Conservation (phyloP, 2,797 vertebrate genomes). For the Tapirus indicus region DNA sequence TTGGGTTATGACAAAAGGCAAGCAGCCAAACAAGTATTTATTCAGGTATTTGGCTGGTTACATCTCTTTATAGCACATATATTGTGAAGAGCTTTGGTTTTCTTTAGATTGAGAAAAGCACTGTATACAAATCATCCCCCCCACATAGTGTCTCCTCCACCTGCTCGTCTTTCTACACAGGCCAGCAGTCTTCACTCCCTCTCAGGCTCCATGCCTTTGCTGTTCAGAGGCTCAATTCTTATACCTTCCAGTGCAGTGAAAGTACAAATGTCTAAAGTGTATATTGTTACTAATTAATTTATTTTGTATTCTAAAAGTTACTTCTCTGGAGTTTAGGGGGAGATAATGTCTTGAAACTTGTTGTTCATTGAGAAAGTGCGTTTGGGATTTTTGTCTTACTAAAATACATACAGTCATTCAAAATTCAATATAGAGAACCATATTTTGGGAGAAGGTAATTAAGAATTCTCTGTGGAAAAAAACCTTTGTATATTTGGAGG, state of each 20-base stretch:
- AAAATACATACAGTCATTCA: not conserved
- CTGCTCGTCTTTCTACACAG: constrained; percentile 64
- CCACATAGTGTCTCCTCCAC: constrained; percentile 66
- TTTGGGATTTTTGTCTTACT: not conserved
- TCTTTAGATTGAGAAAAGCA: constrained; percentile 74
- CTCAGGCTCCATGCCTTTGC: constrained; percentile 28
- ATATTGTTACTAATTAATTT: constrained; percentile 35
- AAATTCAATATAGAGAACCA: not conserved
- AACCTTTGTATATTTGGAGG: not conserved
- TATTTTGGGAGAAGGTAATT: not conserved
- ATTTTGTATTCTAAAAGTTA: constrained; percentile 48
- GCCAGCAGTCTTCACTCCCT: constrained; percentile 51
- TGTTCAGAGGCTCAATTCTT: not conserved
- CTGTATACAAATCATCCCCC: constrained; percentile 62
- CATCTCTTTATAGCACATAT: constrained; percentile 53
- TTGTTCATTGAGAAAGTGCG: constrained; percentile 27
- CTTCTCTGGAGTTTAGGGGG: not conserved
- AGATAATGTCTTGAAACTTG: not conserved
- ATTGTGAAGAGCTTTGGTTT: constrained; percentile 79
- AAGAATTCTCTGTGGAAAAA: not conserved
- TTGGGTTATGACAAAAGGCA: constrained; percentile 32
- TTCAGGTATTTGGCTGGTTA: constrained; percentile 7
- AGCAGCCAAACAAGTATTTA: not conserved
- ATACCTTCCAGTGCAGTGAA: constrained; percentile 32
- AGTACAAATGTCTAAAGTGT: constrained; percentile 1